A percentile compares a stretch with the other conserved stretches of the same genome.
phyloP scores from a whole-genome alignment of 2,797 vertebrate genomes.

The Coregonus suidteri region DNA sequence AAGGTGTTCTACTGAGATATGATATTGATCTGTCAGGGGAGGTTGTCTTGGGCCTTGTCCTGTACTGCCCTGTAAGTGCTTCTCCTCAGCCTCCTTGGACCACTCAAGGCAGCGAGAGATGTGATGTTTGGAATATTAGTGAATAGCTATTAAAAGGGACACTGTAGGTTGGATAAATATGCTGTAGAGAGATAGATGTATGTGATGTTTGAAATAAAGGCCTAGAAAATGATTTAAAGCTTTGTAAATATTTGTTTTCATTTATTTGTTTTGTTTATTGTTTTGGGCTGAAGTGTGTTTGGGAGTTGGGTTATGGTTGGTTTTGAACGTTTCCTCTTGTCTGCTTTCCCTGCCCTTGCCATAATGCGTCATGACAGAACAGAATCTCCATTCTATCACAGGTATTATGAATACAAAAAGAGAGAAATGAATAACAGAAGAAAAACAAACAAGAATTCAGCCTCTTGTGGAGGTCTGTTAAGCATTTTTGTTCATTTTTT shows the following conservation, averaged over 20 bases:
- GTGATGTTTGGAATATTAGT: conserved; percentile 44
- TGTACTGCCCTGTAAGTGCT: conserved; percentile 14
- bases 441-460: conserved; percentile 36
- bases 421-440: conserved; percentile 37
- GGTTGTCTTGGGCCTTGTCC: conserved; percentile 15
- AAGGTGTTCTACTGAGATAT: not conserved
- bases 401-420: conserved; percentile 28
- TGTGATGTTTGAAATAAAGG: conserved; percentile 65
- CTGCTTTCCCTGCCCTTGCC: conserved; percentile 68
- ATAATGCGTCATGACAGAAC: conserved; percentile 53
- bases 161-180: conserved; percentile 64
- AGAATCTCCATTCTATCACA: conserved; percentile 44
- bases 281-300: conserved; percentile 65
- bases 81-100: conserved; percentile 37
- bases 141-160: conserved; percentile 67
- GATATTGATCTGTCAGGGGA: conserved; percentile 14
- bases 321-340: conserved; percentile 67
- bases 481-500: conserved; percentile 71
- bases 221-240: conserved; percentile 62
- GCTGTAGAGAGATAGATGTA: conserved; percentile 50
- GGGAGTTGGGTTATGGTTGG: conserved; percentile 37
- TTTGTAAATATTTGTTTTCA: conserved; percentile 71
- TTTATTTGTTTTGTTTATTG: conserved; percentile 26
- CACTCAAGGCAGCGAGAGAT: conserved; percentile 44
- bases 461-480: conserved; percentile 63